Percentiles rank a stretch among this genome's conserved stretches.
Evolutionary conservation across 2,888 invertebrate species (phyloP).

Genomic region (Drosophila pegasa): DNA sequence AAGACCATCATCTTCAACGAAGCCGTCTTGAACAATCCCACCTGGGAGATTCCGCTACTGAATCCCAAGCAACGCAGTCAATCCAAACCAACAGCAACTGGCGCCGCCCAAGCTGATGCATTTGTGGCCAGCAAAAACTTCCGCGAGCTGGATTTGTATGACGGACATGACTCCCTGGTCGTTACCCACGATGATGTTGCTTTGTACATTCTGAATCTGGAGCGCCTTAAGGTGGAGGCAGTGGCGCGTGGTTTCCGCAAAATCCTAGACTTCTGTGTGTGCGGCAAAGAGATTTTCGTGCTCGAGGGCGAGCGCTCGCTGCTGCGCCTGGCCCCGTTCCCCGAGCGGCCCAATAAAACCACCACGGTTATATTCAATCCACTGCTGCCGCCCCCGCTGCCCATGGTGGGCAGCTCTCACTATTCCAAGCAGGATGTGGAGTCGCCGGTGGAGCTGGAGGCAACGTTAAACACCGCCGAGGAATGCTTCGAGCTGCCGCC

Average conservation of each 20-base stretch:
- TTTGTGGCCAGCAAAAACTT: slow-evolving; percentile 85
- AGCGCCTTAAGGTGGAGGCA: slow-evolving; percentile 88
- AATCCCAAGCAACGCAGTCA: slow-evolving; percentile 86
- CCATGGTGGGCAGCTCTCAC: slow-evolving; percentile 65
- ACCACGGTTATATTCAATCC: slow-evolving; percentile 84
- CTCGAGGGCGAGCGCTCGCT: slow-evolving; percentile 92
- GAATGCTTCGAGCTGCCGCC: slow-evolving; percentile 91
- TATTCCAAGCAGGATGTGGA: slow-evolving; percentile 74
- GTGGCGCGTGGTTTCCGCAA: slow-evolving; percentile 88
- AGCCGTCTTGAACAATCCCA: slow-evolving; percentile 86
- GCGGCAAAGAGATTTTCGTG: slow-evolving; percentile 90
- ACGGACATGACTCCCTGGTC: slow-evolving; percentile 87
- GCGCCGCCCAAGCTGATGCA: slow-evolving; percentile 16
- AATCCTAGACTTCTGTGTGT: slow-evolving; percentile 81
- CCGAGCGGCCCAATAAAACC: slow-evolving; percentile 87
- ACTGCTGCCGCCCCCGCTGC: slow-evolving; percentile 82
- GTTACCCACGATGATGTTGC: slow-evolving; percentile 90
- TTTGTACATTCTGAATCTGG: slow-evolving; percentile 91
- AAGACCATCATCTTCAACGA: slow-evolving; percentile 94
- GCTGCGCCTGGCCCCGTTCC: slow-evolving; percentile 90
- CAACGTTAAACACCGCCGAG: slow-evolving; percentile 87
- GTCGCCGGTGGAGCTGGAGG: slow-evolving; percentile 81
- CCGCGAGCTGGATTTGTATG: slow-evolving; percentile 88
- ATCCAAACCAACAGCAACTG: slow-evolving; percentile 2
- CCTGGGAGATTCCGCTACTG: slow-evolving; percentile 89